Evolutionary conservation across 2,888 invertebrate genomes (phyloP).

Genomic region (Drosophila mayaguana): DNA sequence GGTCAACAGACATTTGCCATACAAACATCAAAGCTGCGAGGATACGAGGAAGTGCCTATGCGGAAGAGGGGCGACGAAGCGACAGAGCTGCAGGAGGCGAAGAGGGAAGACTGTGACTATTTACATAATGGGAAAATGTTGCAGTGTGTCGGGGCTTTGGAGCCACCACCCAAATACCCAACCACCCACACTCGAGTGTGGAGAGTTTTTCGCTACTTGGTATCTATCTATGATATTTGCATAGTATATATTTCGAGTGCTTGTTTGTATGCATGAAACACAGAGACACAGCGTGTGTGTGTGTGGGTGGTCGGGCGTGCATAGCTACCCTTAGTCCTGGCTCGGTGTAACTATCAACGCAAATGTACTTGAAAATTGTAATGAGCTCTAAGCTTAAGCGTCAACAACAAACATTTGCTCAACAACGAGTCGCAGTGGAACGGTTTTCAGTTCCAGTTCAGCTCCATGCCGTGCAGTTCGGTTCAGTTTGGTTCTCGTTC

Average conservation of each 20-base stretch:
- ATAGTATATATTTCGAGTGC: slow-evolving; percentile 81
- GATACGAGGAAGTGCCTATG: slow-evolving; percentile 18
- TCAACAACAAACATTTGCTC: slow-evolving; percentile 75
- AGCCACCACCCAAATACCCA: slow-evolving; percentile 7
- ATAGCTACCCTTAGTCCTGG: slow-evolving; percentile 28
- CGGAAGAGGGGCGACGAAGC: neutral
- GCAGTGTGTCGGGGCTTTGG: slow-evolving; percentile 18
- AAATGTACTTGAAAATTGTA: slow-evolving; percentile 82
- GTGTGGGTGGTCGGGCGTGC: neutral
- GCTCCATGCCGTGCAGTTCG: slow-evolving; percentile 27
- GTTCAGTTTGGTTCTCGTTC: slow-evolving; percentile 46
- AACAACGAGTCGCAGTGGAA: slow-evolving; percentile 11
- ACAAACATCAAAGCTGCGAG: slow-evolving; percentile 57
- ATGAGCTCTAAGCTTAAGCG: slow-evolving; percentile 79
- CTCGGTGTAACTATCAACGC: slow-evolving; percentile 80
- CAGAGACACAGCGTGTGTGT: slow-evolving; percentile 15
- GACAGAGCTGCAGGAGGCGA: neutral
- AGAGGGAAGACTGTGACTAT: slow-evolving; percentile 32
- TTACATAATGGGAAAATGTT: slow-evolving; percentile 60
- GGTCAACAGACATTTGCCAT: slow-evolving; percentile 77
- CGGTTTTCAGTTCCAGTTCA: slow-evolving; percentile 23
- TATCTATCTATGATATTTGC: slow-evolving; percentile 74
- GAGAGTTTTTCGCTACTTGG: slow-evolving; percentile 51
- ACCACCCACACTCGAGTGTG: slow-evolving; percentile 20
- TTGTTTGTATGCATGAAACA: slow-evolving; percentile 75